Evolutionary conservation across 2,888 invertebrate species (phyloP).

Genomic region (Myathropa florea): DNA sequence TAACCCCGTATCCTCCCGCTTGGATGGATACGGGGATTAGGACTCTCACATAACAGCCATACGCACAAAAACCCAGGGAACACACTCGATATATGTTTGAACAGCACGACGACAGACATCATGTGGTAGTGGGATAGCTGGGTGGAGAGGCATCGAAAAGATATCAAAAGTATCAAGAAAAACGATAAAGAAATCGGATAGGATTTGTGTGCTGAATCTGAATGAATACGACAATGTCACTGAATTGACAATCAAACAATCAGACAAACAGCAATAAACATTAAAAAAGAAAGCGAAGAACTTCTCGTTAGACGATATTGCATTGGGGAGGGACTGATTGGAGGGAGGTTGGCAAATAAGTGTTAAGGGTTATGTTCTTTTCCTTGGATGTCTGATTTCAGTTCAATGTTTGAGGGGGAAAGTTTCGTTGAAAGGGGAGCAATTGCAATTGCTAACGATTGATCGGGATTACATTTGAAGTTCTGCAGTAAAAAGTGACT

Average conservation of each 20-base stretch:
- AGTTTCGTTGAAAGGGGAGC: not conserved
- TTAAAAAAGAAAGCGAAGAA: not conserved
- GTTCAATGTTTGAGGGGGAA: not conserved
- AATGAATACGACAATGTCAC: conserved; percentile 5
- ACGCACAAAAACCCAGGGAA: not conserved
- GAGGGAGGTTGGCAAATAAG: not conserved
- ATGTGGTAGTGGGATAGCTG: not conserved
- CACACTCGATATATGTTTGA: not conserved
- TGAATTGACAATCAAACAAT: conserved; percentile 7
- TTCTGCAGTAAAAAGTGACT: not conserved
- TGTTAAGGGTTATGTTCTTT: not conserved
- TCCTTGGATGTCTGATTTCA: not conserved
- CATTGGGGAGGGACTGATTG: no score
- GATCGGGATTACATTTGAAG: not conserved
- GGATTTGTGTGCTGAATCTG: conserved; percentile 1
- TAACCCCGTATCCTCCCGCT: not conserved
- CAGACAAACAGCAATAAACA: conserved; percentile 5
- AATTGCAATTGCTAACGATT: not conserved
- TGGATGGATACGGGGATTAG: not conserved
- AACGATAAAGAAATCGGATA: conserved; percentile 5
- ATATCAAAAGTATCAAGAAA: conserved; percentile 15
- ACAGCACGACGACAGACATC: not conserved
- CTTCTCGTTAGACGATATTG: not conserved
- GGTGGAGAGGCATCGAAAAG: not conserved
- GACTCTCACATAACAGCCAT: not conserved